Evolutionary conservation across 2,888 invertebrate species (phyloP).

Genomic region (Nowickia ferox): DNA sequence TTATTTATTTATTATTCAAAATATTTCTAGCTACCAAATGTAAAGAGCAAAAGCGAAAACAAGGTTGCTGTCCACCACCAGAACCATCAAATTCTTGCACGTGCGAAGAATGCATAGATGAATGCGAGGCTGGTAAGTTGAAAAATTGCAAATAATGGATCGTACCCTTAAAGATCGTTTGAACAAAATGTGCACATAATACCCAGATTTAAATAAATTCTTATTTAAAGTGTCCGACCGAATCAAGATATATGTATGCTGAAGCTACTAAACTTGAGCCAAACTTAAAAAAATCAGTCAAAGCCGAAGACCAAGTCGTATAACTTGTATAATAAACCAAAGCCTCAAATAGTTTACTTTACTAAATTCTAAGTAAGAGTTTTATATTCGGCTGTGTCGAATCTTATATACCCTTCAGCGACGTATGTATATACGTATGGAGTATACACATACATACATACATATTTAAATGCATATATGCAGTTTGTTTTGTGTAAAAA

Average conservation of each 20-base stretch:
- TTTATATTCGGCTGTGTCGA: no score
- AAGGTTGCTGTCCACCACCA: slow-evolving; percentile 36
- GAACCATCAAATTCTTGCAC: slow-evolving; percentile 56
- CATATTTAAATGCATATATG: no score
- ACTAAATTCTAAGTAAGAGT: no score
- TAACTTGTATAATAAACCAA: no score
- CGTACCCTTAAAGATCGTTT: slow-evolving; percentile 74
- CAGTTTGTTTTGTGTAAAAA: no score
- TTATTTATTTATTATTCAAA: neutral
- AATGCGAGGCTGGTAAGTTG: slow-evolving; percentile 74
- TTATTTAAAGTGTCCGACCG: neutral
- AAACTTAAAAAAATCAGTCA: no score
- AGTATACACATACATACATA: no score
- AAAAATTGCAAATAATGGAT: slow-evolving; percentile 68
- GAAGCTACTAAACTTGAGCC: no score
- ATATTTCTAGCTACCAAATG: slow-evolving; percentile 57
- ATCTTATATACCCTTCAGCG: no score
- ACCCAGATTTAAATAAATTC: neutral
- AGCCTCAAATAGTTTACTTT: no score
- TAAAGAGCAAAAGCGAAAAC: slow-evolving; percentile 63
- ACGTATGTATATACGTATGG: no score
- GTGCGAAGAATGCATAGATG: slow-evolving; percentile 73
- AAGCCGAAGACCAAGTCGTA: no score
- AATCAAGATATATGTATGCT: neutral
- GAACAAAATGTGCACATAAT: neutral